Evolutionary conservation across 2,888 invertebrate species (phyloP).

Genomic region (Pristionchus maxplancki): DNA sequence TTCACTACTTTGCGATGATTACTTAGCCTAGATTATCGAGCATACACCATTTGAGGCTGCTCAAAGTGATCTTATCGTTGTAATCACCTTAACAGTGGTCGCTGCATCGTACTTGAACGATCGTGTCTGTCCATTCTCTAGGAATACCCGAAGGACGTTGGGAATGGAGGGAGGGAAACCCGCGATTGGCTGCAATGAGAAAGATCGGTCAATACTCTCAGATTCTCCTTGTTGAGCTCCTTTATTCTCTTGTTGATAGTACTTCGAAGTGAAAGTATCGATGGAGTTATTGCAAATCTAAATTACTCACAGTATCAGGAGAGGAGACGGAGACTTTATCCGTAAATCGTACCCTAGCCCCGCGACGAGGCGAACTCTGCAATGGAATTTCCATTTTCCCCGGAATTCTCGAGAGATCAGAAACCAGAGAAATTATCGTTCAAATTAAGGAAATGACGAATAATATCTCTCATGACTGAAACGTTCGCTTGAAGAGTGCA

Average conservation of each 20-base stretch:
- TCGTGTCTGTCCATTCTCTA: conserved; percentile 95
- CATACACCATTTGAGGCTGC: no score
- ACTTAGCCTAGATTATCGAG: no score
- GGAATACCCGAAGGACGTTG: conserved; percentile 93
- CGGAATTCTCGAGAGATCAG: background rate
- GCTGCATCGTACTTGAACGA: conserved; percentile 94
- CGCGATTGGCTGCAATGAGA: conserved; percentile 49
- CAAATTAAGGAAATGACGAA: background rate
- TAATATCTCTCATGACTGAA: background rate
- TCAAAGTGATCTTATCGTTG: no score
- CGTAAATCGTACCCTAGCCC: conserved; percentile 71
- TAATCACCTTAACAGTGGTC: conserved; percentile 87
- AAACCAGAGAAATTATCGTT: background rate
- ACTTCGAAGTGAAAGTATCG: no score
- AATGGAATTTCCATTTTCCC: background rate
- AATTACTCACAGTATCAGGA: conserved; percentile 52
- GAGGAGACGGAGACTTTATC: conserved; percentile 68
- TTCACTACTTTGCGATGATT: no score
- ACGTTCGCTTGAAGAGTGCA: background rate
- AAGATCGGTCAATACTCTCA: background rate
- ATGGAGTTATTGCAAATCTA: background rate
- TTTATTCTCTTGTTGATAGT: no score
- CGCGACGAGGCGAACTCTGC: conserved; percentile 60
- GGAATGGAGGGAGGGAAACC: conserved; percentile 90
- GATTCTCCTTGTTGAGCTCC: background rate